Evolutionary conservation across 2,113 vertebrate genomes (phyloP), one percentile per base, ranked within the genome.

Genomic region (Sardina pilchardus): DNA sequence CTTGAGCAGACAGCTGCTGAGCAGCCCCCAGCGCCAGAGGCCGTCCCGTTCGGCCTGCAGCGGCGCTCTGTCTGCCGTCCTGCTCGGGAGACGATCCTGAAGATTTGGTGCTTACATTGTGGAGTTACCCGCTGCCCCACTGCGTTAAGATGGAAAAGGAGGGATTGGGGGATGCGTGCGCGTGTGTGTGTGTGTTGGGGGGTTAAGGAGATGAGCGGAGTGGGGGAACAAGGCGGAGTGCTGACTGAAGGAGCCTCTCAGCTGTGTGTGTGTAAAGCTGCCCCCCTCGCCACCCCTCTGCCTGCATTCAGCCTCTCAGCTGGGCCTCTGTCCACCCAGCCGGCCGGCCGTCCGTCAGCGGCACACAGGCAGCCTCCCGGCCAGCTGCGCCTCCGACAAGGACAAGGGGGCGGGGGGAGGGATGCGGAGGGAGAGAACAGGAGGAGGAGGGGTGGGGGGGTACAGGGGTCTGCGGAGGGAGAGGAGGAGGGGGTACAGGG

Each of bases 311-410:
- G 26, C 63, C 83, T 87, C 93, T 94, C 93, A 91, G 93, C 93
- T 93, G 93, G 89, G 88, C 89, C 26, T 87, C 90, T 93, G 26
- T 91, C 93, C 93, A 93, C 94, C 92, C 93, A 89, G 87, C 90
- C 94, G 92, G 94, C 93, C 88, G 71, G 81, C 87, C 92, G 93
- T 95, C 94, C 21, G 93, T 92, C 91, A 91, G 89, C 89, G 90
- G 87, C 88, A 90, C 89, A 91, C 91, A 83, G 85, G 84, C 87
- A 78, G 89, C 91, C 87, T 81, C 78, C 83, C 85, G 59, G 26
- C 81, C 85, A 84, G 83, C 63, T 34, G 81, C 17, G 21, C n/a
- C n/a, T 21, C 48, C 43, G 86, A 85, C 24, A 53, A 48, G 16
- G 83, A 83, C 50, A 43, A 12, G 81, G 30, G 43, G 71, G 43